phyloP scores from a whole-genome alignment of 2,113 vertebrate species.

The Planiliza haematocheilus region DNA sequence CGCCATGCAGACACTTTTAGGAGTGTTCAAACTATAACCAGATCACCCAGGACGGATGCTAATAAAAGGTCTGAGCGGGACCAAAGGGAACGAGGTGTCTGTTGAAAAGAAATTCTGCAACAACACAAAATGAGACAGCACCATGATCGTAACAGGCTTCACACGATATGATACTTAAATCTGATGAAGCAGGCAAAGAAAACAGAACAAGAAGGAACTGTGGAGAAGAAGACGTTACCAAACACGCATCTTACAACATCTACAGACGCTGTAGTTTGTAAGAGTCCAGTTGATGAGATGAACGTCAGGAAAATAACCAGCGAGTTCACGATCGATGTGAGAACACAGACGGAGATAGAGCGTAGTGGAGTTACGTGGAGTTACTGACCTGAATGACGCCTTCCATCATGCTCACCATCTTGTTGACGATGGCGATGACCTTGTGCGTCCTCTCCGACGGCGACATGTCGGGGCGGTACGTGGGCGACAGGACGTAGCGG shows the following conservation, averaged over 20 bases:
- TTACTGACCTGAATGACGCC: constrained; percentile 97
- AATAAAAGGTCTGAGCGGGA: no score
- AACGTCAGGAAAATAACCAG: neutral
- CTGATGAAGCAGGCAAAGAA: no score
- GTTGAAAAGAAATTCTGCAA: no score
- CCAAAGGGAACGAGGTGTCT: no score
- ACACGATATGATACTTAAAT: no score
- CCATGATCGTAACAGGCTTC: constrained; percentile 9
- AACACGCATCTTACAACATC: constrained; percentile 49
- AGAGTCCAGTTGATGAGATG: constrained; percentile 16
- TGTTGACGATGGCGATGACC: constrained; percentile 97
- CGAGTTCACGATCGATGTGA: no score
- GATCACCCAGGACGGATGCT: no score
- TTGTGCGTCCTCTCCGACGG: constrained; percentile 94
- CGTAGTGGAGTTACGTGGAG: no score
- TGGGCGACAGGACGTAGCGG: constrained; percentile 92
- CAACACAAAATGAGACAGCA: no score
- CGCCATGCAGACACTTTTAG: no score
- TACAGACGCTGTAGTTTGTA: constrained; percentile 52
- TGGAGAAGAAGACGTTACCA: constrained; percentile 34
- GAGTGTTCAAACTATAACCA: no score
- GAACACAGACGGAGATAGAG: no score
- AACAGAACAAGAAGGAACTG: constrained; percentile 30
- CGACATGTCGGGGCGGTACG: constrained; percentile 92
- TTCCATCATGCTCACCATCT: constrained; percentile 99